Evolutionary conservation across 1,140 invertebrate genomes (phyloP).

Genomic region (Matsumurasca onukii): DNA sequence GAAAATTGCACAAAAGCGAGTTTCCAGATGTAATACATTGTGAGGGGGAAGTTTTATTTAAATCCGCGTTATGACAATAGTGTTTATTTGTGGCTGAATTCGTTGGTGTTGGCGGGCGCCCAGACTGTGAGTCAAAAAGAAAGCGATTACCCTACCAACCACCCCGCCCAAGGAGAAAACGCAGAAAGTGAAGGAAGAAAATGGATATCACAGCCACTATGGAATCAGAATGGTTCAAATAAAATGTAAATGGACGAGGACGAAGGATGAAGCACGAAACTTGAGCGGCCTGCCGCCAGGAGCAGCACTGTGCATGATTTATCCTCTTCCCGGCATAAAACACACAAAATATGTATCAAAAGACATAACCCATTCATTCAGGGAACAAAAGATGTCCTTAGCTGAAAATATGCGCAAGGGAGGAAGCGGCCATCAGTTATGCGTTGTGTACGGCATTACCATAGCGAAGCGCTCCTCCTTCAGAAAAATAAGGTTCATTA

Average conservation of each 20-base stretch:
- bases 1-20: no score
- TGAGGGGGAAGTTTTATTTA: background rate
- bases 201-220: background rate
- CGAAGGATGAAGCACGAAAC: no score
- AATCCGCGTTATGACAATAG: background rate
- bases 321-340: constrained; percentile 12
- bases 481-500: constrained; percentile 17
- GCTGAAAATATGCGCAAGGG: constrained; percentile 20
- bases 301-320: constrained; percentile 20
- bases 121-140: background rate
- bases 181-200: background rate
- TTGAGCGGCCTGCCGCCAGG: background rate
- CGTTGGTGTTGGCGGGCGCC: background rate
- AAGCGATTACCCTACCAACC: background rate
- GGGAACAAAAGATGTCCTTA: constrained; percentile 29
- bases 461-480: background rate
- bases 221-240: background rate
- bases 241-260: constrained; percentile 10
- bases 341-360: constrained; percentile 32
- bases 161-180: background rate
- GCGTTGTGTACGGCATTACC: constrained; percentile 25
- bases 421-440: constrained; percentile 27
- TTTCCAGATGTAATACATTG: background rate
- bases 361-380: constrained; percentile 31
- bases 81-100: background rate